phyloP scores from a whole-genome alignment of 2,113 vertebrate genomes.

The Polypterus bichir region DNA sequence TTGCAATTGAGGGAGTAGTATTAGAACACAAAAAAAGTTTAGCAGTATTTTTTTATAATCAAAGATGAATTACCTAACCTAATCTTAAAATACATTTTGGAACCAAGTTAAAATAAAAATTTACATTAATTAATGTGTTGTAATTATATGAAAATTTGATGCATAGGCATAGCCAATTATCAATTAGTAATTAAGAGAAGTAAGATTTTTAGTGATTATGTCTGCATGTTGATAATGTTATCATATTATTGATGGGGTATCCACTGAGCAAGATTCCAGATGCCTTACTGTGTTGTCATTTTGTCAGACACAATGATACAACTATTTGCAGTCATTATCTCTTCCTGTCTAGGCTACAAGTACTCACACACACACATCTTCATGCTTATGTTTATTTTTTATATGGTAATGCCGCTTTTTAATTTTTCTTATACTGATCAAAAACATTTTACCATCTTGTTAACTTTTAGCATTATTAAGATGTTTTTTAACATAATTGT shows the following conservation, averaged over 20 bases:
- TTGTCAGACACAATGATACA: constrained; percentile 4
- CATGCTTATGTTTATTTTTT: too few relatives aligned
- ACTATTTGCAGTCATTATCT: constrained; percentile 2
- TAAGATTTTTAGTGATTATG: constrained; percentile 20
- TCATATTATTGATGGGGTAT: constrained; percentile 36
- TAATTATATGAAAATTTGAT: neutral
- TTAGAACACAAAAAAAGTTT: too few relatives aligned
- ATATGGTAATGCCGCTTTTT: too few relatives aligned
- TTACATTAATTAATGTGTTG: neutral
- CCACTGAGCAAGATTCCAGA: constrained; percentile 23
- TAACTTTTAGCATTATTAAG: too few relatives aligned
- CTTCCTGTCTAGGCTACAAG: too few relatives aligned
- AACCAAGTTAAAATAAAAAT: neutral
- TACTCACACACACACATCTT: too few relatives aligned
- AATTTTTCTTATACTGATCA: too few relatives aligned
- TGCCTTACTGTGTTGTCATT: constrained; percentile 25
- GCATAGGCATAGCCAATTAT: constrained; percentile 34
- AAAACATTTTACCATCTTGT: too few relatives aligned
- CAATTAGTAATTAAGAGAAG: constrained; percentile 25
- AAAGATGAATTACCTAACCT: neutral
- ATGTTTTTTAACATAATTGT: too few relatives aligned
- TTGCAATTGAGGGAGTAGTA: too few relatives aligned
- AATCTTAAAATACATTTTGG: neutral
- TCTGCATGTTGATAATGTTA: constrained; percentile 22
- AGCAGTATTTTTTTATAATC: too few relatives aligned